Evolutionary conservation across 1,140 invertebrate species (phyloP), one percentile per base, ranked within the genome.

Genomic region (Drosophila auraria): DNA sequence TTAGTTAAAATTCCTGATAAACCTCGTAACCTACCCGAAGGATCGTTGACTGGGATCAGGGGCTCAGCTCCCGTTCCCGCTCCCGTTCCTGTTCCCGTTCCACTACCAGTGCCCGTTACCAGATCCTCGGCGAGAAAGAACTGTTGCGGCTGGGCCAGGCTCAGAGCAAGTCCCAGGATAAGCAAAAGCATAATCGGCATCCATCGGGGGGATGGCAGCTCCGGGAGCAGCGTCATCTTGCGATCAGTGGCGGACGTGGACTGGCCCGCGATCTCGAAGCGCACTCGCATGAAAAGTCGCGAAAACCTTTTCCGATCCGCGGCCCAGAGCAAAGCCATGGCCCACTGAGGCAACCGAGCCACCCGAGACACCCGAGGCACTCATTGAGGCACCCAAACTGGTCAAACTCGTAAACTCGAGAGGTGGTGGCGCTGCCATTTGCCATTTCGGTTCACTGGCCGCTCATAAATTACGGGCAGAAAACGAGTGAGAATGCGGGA

Each of bases 391-490:
- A 38, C 40, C 58, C 45, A 82, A 87, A 87, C 83, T 83, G 83
- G 83, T 87, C 63, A 77, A 87, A 87, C 83, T 72, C 81, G 83
- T 86, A 78, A 78, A 54, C 71, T 47, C 36, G 54, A 23, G 54
- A 15, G 27, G 17, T 30, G 27, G 30, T 38, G 20, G 17, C 42
- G 59, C 33, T 76, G 76, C 76, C 78, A 53, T 89, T 87, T 89
- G 84, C 81, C 84, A 87, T 87, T 87, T 87, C 44, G 65, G 84
- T 89, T 89, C 83, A 89, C 56, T 87, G 84, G 57, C 77, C 80
- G 83, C 61, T 78, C 71, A 89, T 80, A 83, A 89, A 83, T 87
- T 71, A 71, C 78, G 58, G 51, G 6, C 58, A 44, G 38, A 61
- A 78, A 66, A 72, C 59, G 47, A 44, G 23, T 42, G 62, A 63